Conservation (phyloP, 2,888 invertebrate species). For the Gisinianus flammeolus region DNA sequence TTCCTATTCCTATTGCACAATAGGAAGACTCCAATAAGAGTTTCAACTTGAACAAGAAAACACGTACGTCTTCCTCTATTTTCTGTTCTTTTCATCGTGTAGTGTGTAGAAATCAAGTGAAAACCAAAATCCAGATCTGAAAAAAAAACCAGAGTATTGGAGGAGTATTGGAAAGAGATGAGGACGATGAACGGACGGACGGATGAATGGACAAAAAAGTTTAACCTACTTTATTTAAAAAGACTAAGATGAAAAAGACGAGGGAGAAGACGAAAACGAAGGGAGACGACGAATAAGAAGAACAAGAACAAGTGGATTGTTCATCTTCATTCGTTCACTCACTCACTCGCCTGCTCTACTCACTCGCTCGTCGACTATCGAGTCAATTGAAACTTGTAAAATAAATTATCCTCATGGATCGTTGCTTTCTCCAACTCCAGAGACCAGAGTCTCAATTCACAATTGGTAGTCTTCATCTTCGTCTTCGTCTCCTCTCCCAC, state of each 20-base stretch:
- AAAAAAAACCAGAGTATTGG: background rate
- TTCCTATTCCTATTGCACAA: too few relatives aligned
- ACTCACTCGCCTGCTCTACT: background rate
- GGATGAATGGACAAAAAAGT: slow-evolving; percentile 3
- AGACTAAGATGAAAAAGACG: background rate
- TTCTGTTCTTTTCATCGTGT: too few relatives aligned
- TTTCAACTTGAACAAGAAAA: background rate
- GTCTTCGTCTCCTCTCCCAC: background rate
- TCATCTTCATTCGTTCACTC: slow-evolving; percentile 6
- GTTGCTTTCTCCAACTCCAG: background rate
- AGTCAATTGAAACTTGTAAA: slow-evolving; percentile 37
- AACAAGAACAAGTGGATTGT: slow-evolving; percentile 20
- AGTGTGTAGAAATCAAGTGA: too few relatives aligned
- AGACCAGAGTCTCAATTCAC: too few relatives aligned
- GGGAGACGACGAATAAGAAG: background rate
- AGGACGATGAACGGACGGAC: background rate
- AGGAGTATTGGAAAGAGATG: background rate
- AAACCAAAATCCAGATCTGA: too few relatives aligned
- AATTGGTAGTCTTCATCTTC: too few relatives aligned
- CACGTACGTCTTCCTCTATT: background rate
- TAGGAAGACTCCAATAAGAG: too few relatives aligned
- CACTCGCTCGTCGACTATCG: background rate
- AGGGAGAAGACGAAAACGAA: background rate
- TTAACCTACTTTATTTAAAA: slow-evolving; percentile 4
- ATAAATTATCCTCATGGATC: slow-evolving; percentile 32